Percentiles rank a stretch among this genome's conserved stretches.
Conservation (phyloP, 1,140 invertebrate species). For the Chionoecetes opilio region DNA sequence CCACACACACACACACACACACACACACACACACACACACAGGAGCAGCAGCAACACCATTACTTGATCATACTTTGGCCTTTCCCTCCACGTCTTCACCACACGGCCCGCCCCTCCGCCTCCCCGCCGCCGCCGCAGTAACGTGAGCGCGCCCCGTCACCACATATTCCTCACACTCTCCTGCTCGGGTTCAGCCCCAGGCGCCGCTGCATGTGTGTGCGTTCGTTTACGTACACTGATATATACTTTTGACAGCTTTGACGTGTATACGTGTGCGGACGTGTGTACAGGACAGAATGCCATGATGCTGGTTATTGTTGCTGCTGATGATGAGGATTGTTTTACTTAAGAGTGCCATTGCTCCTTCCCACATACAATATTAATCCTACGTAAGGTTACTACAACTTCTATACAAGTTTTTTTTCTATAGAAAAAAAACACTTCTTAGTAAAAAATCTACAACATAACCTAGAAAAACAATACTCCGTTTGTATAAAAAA, state of each 20-base stretch:
- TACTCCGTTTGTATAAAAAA: too few species aligned
- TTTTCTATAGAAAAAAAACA: too few species aligned
- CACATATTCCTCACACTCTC: conserved; percentile 67
- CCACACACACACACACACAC: too few species aligned
- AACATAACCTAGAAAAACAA: too few species aligned
- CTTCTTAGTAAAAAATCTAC: too few species aligned
- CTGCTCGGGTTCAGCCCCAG: conserved; percentile 62
- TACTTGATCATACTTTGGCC: neutral
- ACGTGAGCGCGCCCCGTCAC: conserved; percentile 54
- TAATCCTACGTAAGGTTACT: too few species aligned
- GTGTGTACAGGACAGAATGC: neutral
- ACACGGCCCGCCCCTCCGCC: neutral
- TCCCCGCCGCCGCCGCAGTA: conserved; percentile 39
- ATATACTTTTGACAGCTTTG: neutral
- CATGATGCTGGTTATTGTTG: neutral
- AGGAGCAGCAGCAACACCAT: conserved; percentile 30
- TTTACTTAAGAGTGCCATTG: too few species aligned
- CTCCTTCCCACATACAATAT: too few species aligned
- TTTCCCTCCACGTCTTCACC: neutral
- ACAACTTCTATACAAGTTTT: too few species aligned
- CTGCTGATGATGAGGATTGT: neutral
- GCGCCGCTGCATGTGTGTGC: conserved; percentile 43
- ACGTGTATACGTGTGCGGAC: neutral
- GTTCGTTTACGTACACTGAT: neutral
- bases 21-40: too few species aligned